Evolutionary conservation across 2,888 invertebrate species (phyloP).

Genomic region (Limnephilus lunatus): DNA sequence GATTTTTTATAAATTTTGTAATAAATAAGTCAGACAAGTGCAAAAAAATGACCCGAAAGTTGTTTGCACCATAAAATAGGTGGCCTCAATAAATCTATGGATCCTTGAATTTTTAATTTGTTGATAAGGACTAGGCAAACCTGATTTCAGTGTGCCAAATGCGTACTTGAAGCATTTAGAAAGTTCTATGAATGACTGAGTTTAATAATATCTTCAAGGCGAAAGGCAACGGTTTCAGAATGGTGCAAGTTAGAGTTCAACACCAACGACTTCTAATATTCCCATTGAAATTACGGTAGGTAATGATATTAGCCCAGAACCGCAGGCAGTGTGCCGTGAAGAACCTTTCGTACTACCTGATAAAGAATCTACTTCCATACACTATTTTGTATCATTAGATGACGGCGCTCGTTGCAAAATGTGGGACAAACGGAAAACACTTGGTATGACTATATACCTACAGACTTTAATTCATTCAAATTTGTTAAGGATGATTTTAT

Average conservation of each 20-base stretch:
- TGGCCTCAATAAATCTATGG: neutral
- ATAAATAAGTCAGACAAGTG: neutral
- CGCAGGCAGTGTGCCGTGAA: slow-evolving; percentile 7
- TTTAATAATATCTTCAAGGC: neutral
- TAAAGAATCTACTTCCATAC: neutral
- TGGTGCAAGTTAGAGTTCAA: neutral
- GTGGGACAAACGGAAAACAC: slow-evolving; percentile 15
- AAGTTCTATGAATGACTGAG: neutral
- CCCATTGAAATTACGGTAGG: neutral
- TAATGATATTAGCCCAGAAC: neutral
- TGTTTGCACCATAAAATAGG: neutral
- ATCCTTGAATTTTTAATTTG: neutral
- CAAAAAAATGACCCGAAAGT: neutral
- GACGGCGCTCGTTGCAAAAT: slow-evolving; percentile 22
- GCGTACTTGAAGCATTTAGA: neutral
- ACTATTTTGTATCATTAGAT: neutral
- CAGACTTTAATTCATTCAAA: neutral
- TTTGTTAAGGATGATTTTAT: neutral
- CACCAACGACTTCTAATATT: neutral
- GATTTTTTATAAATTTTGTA: neutral
- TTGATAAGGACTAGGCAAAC: slow-evolving; percentile 2
- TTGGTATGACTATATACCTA: neutral
- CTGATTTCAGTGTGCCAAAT: neutral
- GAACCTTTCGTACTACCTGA: neutral
- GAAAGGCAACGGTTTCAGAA: neutral